Conservation (phyloP, 1,140 invertebrate species). For the Drosophila bifasciata region DNA sequence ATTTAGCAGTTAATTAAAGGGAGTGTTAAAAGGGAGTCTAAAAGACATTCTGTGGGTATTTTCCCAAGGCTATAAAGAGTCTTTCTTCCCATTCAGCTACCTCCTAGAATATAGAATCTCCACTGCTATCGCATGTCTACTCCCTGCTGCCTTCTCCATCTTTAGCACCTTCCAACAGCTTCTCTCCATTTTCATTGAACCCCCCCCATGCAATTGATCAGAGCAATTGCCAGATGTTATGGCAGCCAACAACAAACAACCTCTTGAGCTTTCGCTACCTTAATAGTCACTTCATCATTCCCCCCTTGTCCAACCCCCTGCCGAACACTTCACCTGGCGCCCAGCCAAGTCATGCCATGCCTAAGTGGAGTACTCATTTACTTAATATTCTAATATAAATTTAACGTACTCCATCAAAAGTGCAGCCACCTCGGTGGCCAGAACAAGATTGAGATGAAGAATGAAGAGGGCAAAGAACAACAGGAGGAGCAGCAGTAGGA, state of each 20-base stretch:
- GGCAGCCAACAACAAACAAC: not conserved
- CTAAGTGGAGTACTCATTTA: conserved; percentile 60
- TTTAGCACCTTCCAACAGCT: not conserved
- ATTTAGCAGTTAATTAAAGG: too few relatives aligned
- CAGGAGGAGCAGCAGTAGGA: too few relatives aligned
- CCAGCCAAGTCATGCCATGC: conserved; percentile 7
- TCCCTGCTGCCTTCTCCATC: too few relatives aligned
- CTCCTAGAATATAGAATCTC: too few relatives aligned
- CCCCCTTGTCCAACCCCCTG: conserved; percentile 26
- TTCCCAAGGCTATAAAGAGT: too few relatives aligned
- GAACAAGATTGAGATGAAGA: conserved; percentile 2
- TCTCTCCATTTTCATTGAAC: conserved; percentile 1
- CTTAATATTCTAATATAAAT: conserved; percentile 76
- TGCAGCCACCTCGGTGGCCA: conserved; percentile 30
- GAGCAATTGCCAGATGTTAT: not conserved
- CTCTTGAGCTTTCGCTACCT: conserved; percentile 17
- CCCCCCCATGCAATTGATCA: conserved; percentile 14
- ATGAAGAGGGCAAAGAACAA: not conserved
- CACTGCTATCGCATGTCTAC: too few relatives aligned
- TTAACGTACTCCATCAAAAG: conserved; percentile 69
- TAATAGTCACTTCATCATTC: conserved; percentile 46
- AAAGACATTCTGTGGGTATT: too few relatives aligned
- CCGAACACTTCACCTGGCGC: conserved; percentile 35
- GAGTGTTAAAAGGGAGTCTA: too few relatives aligned
- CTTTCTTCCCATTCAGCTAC: too few relatives aligned